phyloP scores from a whole-genome alignment of 2,113 vertebrate species.

The Hemiprocne comata region DNA sequence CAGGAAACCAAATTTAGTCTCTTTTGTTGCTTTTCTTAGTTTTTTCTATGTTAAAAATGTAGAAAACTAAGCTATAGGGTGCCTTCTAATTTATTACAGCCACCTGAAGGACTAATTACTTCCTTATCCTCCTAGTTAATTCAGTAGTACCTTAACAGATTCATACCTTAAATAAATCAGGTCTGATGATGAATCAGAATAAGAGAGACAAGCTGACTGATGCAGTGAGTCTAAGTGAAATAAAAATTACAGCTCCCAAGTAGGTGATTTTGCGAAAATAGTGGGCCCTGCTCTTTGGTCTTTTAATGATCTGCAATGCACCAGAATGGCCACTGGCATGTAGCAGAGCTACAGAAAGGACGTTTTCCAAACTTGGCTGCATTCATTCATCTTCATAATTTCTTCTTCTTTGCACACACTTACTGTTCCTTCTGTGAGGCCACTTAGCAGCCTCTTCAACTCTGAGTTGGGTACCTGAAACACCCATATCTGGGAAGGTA shows the following conservation, averaged over 20 bases:
- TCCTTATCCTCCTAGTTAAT: neutral
- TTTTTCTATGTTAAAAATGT: neutral
- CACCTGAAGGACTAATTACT: neutral
- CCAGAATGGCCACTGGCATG: neutral
- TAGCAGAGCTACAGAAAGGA: neutral
- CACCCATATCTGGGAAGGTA: neutral
- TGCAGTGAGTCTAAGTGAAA: neutral
- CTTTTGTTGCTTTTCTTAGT: neutral
- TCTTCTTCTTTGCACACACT: neutral
- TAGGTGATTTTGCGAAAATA: neutral
- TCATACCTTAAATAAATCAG: neutral
- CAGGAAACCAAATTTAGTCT: neutral
- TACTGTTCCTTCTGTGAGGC: neutral
- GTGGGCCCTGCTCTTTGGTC: neutral
- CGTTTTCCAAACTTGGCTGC: neutral
- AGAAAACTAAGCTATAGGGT: neutral
- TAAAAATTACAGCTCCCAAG: neutral
- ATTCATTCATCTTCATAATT: slow-evolving; percentile 23
- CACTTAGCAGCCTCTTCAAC: neutral
- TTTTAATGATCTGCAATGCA: neutral
- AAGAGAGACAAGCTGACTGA: neutral
- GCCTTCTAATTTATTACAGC: neutral
- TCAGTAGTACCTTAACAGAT: neutral
- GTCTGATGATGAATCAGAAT: neutral
- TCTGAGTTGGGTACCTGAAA: neutral